Evolutionary conservation across 2,888 invertebrate genomes (phyloP).

Genomic region (Lasioglossum marginatum): DNA sequence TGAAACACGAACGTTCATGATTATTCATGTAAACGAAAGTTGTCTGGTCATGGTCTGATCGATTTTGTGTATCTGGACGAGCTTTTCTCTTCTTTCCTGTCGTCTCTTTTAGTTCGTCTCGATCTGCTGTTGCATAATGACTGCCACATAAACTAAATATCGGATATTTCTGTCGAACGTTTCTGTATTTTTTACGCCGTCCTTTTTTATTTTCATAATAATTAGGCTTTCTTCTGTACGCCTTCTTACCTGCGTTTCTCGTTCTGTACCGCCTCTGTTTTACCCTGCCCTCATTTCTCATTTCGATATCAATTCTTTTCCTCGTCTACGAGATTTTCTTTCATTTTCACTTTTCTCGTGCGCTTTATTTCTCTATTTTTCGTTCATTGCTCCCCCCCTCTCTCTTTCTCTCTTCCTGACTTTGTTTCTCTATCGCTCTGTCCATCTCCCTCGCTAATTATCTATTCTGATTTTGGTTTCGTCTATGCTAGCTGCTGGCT

Average conservation of each 20-base stretch:
- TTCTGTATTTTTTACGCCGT: slow-evolving; percentile 39
- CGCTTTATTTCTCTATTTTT: neutral
- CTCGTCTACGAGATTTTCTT: slow-evolving; percentile 9
- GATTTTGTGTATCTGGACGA: slow-evolving; percentile 61
- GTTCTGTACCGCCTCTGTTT: slow-evolving; percentile 9
- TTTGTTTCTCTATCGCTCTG: slow-evolving; percentile 30
- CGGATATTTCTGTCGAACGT: slow-evolving; percentile 46
- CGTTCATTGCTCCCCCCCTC: neutral
- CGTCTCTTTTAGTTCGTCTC: slow-evolving; percentile 48
- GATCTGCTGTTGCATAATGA: slow-evolving; percentile 67
- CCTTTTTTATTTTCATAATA: slow-evolving; percentile 18
- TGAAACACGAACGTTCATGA: slow-evolving; percentile 32
- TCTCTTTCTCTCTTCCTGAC: neutral
- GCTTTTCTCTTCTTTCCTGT: slow-evolving; percentile 57
- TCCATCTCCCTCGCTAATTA: slow-evolving; percentile 35
- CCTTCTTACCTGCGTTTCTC: neutral
- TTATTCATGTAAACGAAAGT: slow-evolving; percentile 46
- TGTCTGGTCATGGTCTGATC: slow-evolving; percentile 53
- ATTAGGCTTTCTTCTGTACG: neutral
- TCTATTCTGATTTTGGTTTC: slow-evolving; percentile 64
- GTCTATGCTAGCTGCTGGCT: slow-evolving; percentile 73
- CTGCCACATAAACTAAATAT: slow-evolving; percentile 28
- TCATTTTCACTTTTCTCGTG: neutral
- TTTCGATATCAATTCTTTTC: slow-evolving; percentile 21
- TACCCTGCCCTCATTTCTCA: slow-evolving; percentile 1